Base-by-base conservation (phyloP, 2,888 invertebrate genomes). In the Hydroisotoma schaefferi region DNA sequence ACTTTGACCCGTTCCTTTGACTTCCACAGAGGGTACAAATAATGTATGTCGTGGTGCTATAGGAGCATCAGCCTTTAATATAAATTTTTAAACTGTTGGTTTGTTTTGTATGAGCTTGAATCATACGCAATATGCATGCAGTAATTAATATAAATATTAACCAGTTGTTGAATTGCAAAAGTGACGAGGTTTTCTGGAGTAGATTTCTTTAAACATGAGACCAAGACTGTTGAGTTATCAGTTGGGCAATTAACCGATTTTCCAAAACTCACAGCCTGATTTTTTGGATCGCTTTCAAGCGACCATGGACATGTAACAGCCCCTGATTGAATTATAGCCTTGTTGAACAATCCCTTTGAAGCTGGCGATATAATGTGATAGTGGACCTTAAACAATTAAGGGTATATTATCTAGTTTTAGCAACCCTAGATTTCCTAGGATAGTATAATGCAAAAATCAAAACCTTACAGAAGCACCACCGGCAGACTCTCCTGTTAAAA, bases 21-120 rank as follows among this genome's bases (percentile, higher is more conserved):
- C n/a, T 46, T 69, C 69, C 10, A 64, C 46, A 5, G 61, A 43
- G n/a, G 69, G 69, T 4, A 56, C 47, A 51, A 65, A 63, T 8
- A 33, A 10, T 2, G 2, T 23, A 20, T 18, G 37, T 52, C 6
- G 20, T 20, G 5, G 20, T 3, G 23, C 15, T 6, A 52, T 6
- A 3, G 38, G 52, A 4, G 18, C 10, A 5, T 49, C 20, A 8
- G 18, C 26, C 49, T 49, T 15, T 10, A 49, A 12, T 10, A 22
- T 47, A 27, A 49, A 18, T 18, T 40, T 40, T 15, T 40, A n/a
- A n/a, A n/a, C n/a, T n/a, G n/a, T n/a, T n/a, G n/a, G n/a, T n/a
- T n/a, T n/a, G n/a, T n/a, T n/a, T n/a, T n/a, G n/a, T n/a, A n/a
- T n/a, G n/a, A n/a, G n/a, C n/a, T n/a, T 10, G 15, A 15, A 33